Percentiles rank a stretch among this genome's conserved stretches.
Evolutionary conservation across 2,113 vertebrate genomes (phyloP).

Genomic region (Dasypus novemcinctus): DNA sequence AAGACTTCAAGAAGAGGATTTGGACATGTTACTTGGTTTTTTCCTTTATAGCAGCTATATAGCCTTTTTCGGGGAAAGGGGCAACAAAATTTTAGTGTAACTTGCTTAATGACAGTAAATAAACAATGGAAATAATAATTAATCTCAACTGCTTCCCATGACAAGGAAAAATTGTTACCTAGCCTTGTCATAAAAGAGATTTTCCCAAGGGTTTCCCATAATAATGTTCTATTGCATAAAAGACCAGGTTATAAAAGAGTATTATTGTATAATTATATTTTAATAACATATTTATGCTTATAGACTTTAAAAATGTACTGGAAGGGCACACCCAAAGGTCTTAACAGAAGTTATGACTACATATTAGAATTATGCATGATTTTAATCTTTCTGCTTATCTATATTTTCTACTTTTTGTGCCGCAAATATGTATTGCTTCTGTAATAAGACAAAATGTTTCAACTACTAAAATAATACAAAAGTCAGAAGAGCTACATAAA

Average conservation of each 20-base stretch:
- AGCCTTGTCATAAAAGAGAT: neutral
- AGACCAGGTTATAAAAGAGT: neutral
- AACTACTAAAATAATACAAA: slow-evolving; percentile 19
- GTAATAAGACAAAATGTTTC: neutral
- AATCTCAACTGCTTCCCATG: neutral
- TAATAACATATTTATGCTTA: neutral
- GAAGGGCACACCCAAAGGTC: neutral
- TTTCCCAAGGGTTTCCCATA: neutral
- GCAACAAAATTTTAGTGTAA: neutral
- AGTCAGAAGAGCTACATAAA: neutral
- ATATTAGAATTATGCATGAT: neutral
- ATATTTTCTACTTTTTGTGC: slow-evolving; percentile 30
- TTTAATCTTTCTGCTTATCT: slow-evolving; percentile 2
- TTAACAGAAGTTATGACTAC: neutral
- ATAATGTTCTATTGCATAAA: neutral
- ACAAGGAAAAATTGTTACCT: neutral
- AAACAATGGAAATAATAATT: neutral
- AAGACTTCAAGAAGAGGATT: neutral
- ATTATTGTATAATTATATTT: neutral
- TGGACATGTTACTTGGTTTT: neutral
- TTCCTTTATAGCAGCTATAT: neutral
- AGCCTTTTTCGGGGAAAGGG: neutral
- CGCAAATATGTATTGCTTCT: slow-evolving; percentile 32
- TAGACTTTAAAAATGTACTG: slow-evolving; percentile 5
- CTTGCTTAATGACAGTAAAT: neutral